Evolutionary conservation across 2,113 vertebrate genomes (phyloP).

Genomic region (Istiophorus platypterus): DNA sequence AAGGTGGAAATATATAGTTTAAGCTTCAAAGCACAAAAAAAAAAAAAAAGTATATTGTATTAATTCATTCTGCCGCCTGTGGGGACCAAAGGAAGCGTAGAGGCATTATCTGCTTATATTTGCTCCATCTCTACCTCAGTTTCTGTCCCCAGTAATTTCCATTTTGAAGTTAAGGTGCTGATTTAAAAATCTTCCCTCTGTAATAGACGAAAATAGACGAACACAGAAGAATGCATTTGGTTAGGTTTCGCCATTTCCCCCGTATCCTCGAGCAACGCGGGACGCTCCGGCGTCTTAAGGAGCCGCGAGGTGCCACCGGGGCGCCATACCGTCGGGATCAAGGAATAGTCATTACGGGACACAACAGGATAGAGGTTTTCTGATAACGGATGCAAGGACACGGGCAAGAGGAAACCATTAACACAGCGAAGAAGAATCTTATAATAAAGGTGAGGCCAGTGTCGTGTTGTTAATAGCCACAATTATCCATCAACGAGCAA

Average conservation of each 20-base stretch:
- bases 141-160: slow-evolving; percentile 54
- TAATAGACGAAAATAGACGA: slow-evolving; percentile 36
- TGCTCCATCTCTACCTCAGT: slow-evolving; percentile 47
- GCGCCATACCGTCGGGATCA: not conserved
- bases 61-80: slow-evolving; percentile 77
- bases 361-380: slow-evolving; percentile 42
- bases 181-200: slow-evolving; percentile 25
- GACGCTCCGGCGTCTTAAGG: slow-evolving; percentile 3
- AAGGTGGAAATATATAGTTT: slow-evolving; percentile 72
- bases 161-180: slow-evolving; percentile 49
- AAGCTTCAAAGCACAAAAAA: slow-evolving; percentile 79
- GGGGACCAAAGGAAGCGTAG: slow-evolving; percentile 62
- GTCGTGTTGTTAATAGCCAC: slow-evolving; percentile 74
- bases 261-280: not conserved
- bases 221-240: not conserved
- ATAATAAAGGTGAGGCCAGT: slow-evolving; percentile 74
- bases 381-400: slow-evolving; percentile 70
- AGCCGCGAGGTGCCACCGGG: slow-evolving; percentile 31
- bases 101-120: slow-evolving; percentile 58
- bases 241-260: not conserved
- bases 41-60: slow-evolving; percentile 73
- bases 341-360: slow-evolving; percentile 57
- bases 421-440: slow-evolving; percentile 60
- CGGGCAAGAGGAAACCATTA: slow-evolving; percentile 66
- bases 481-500: slow-evolving; percentile 76